These are phyloP conservation scores for Petrocephalus sullivani DNA, from an alignment of 2,797 vertebrate species.

Conservation along the genomic window DNA sequence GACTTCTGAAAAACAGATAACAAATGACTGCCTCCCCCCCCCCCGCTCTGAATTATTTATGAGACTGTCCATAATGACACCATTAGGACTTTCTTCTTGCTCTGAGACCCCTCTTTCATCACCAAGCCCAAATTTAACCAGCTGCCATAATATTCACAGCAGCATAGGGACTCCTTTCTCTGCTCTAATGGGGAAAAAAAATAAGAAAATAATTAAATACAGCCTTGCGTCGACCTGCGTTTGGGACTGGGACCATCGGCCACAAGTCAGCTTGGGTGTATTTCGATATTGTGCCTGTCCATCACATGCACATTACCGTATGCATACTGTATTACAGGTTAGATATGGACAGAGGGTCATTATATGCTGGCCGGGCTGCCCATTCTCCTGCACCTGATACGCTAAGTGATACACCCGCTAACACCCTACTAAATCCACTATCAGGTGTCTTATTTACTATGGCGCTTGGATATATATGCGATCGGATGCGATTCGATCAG, in stretches of 20 bases:
- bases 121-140: background rate
- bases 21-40: background rate
- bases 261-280: no score
- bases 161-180: background rate
- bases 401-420: background rate
- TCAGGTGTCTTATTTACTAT: background rate
- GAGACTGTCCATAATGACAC: conserved; percentile 15
- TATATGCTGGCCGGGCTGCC: background rate
- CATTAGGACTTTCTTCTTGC: background rate
- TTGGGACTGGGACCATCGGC: background rate
- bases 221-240: background rate
- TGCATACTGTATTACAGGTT: background rate
- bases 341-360: background rate
- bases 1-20: background rate
- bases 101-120: conserved; percentile 22
- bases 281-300: no score
- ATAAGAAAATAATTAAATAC: background rate
- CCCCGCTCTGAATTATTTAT: conserved; percentile 32
- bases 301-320: background rate
- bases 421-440: background rate
- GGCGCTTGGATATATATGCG: background rate
- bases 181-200: background rate
- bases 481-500: background rate
- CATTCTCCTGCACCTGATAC: background rate
- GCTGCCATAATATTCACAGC: background rate